A percentile compares a stretch with the other conserved stretches of the same genome.
These are phyloP conservation scores for Hydrolagus colliei DNA, from an alignment of 2,797 vertebrate genomes.

Conservation along the genomic window DNA sequence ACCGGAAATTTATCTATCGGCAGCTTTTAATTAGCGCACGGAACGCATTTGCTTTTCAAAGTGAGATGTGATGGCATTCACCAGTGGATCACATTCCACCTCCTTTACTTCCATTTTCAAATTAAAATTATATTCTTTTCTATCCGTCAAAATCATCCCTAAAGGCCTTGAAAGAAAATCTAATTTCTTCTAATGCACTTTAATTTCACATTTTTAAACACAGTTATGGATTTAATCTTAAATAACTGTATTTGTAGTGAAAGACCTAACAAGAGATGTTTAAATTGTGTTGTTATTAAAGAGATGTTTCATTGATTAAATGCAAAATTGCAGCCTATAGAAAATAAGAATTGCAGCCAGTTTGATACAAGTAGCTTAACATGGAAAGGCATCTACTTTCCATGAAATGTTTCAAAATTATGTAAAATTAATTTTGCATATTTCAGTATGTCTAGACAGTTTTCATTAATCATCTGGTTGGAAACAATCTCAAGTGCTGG, in stretches of 20 bases:
- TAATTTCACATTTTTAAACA: constrained; percentile 15
- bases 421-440: background rate
- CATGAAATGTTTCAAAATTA: constrained; percentile 11
- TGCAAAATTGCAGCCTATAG: background rate
- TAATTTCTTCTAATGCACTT: constrained; percentile 24
- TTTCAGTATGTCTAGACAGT: background rate
- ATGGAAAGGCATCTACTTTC: background rate
- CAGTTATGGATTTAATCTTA: background rate
- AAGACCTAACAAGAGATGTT: constrained; percentile 19
- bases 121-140: constrained; percentile 20
- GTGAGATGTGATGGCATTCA: background rate
- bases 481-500: too few species aligned
- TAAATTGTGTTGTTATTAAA: constrained; percentile 14
- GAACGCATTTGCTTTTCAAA: background rate
- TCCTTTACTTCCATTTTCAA: background rate
- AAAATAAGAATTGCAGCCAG: constrained; percentile 3
- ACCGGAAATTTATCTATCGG: background rate
- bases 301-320: constrained; percentile 15
- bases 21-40: too few species aligned
- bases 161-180: background rate
- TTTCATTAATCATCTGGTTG: background rate
- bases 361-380: constrained; percentile 16
- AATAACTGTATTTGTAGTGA: background rate
- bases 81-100: background rate
- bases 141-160: constrained; percentile 25